Evolutionary conservation across 2,797 vertebrate genomes (phyloP).

Genomic region (Leptatherina wallacei): DNA sequence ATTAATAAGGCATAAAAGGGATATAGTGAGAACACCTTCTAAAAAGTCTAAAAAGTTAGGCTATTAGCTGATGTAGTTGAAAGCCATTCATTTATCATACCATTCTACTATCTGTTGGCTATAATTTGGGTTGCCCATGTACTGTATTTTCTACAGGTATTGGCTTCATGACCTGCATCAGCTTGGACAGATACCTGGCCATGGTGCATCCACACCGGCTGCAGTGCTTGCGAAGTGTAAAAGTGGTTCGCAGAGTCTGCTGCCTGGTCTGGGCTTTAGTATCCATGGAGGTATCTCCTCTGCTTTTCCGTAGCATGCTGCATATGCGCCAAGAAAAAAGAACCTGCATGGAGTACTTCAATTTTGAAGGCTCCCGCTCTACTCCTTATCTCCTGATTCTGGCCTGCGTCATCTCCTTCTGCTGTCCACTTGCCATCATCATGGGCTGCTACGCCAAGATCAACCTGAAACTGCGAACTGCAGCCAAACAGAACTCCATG

Average conservation of each 20-base stretch:
- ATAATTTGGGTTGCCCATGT: not conserved
- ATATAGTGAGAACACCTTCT: too few species aligned
- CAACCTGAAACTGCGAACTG: conserved; percentile 83
- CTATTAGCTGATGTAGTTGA: too few species aligned
- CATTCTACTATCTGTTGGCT: too few species aligned
- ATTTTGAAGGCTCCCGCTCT: conserved; percentile 70
- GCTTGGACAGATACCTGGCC: conserved; percentile 87
- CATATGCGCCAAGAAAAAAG: conserved; percentile 58
- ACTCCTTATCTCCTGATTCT: conserved; percentile 77
- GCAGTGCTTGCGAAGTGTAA: conserved; percentile 66
- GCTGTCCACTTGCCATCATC: conserved; percentile 82
- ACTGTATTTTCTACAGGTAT: conserved; percentile 71
- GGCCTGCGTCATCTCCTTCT: conserved; percentile 84
- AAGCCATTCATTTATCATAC: too few species aligned
- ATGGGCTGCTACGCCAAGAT: conserved; percentile 84
- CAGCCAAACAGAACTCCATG: conserved; percentile 78
- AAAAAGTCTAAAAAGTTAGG: too few species aligned
- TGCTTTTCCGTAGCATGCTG: conserved; percentile 82
- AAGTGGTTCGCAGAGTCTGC: conserved; percentile 77
- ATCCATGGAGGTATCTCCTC: conserved; percentile 76
- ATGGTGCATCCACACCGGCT: conserved; percentile 84
- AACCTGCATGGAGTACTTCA: conserved; percentile 89
- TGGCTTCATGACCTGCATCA: conserved; percentile 90
- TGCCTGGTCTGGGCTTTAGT: conserved; percentile 83
- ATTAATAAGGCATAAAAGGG: not conserved